Percentiles rank a stretch among this genome's conserved stretches.
These are phyloP conservation scores for Malaclemys terrapin DNA, from an alignment of 2,113 vertebrate genomes.

Conservation along the genomic window DNA sequence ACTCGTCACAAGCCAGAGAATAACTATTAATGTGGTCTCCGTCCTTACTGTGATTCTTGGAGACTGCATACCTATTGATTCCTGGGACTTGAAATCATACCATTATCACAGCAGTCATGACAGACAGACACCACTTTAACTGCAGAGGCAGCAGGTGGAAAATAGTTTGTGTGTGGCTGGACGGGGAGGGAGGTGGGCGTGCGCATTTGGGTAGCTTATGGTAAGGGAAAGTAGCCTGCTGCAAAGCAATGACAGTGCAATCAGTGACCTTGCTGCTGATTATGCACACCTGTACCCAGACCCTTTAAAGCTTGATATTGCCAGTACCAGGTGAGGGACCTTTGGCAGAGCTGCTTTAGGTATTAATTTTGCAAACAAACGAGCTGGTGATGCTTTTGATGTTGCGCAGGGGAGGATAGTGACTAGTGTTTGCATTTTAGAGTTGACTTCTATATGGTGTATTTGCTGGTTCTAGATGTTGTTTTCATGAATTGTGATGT, in stretches of 20 bases:
- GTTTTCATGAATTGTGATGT: background rate
- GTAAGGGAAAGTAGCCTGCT: background rate
- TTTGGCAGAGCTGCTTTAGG: background rate
- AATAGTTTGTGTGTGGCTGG: too few relatives aligned
- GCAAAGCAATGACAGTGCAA: background rate
- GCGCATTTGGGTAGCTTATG: background rate
- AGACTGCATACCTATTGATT: background rate
- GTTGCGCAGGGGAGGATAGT: background rate
- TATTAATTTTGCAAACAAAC: conserved; percentile 3
- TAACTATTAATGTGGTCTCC: background rate
- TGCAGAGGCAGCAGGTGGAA: background rate
- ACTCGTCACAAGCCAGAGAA: background rate
- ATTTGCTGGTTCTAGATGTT: background rate
- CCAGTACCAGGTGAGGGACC: background rate
- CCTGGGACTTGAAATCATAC: background rate
- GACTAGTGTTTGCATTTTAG: background rate
- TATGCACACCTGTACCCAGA: background rate
- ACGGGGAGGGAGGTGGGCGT: background rate
- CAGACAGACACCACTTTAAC: background rate
- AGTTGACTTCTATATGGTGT: background rate
- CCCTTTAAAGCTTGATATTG: background rate
- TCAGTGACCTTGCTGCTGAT: background rate
- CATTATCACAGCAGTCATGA: background rate
- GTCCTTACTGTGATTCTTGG: background rate
- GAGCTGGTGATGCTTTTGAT: background rate